Evolutionary conservation across 2,888 invertebrate species (phyloP), one percentile per base, ranked within the genome.

Genomic region (Nomada lathburiana): DNA sequence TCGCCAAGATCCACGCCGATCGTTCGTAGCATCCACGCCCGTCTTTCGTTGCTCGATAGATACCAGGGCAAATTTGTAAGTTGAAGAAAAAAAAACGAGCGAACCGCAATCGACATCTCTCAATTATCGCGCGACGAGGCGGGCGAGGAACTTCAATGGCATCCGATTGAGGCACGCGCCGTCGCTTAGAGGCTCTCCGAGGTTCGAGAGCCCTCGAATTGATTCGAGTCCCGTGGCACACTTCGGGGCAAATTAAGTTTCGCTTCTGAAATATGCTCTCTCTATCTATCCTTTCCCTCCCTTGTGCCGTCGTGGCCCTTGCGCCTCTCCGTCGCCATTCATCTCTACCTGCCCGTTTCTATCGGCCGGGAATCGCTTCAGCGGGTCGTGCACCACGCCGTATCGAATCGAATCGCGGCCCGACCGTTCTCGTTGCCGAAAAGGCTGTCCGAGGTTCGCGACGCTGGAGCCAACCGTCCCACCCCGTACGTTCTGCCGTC

Each of bases 191-290:
- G 86, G 80, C 85, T 88, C 87, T 85, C 83, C 87, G 88, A 88
- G 85, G 85, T 88, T 92, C 90, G 90, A 92, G 92, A 86, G 90
- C 87, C 84, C 93, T 93, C 87, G 90, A 92, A 93, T 92, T 91
- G 92, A 92, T 92, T 91, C 91, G 87, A 91, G 91, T 90, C 88
- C 89, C 91, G 90, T 90, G 89, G 89, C 90, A 90, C 90, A 90
- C 90, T 93, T 93, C 89, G 89, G 89, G 88, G 90, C 92, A 92
- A 93, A 93, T 93, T 92, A 91, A 93, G 89, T 92, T 92, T 90
- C 90, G 89, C 90, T 92, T 84, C 91, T 89, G 90, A 91, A 91
- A 91, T 90, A 89, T 90, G 88, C 86, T 76, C 86, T 75, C 23
- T 42, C 20, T 36, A 36, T 36, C 36, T 36, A 36, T 60, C 70